Conservation (phyloP, 2,888 invertebrate genomes). For the Epirrhoe tristata region DNA sequence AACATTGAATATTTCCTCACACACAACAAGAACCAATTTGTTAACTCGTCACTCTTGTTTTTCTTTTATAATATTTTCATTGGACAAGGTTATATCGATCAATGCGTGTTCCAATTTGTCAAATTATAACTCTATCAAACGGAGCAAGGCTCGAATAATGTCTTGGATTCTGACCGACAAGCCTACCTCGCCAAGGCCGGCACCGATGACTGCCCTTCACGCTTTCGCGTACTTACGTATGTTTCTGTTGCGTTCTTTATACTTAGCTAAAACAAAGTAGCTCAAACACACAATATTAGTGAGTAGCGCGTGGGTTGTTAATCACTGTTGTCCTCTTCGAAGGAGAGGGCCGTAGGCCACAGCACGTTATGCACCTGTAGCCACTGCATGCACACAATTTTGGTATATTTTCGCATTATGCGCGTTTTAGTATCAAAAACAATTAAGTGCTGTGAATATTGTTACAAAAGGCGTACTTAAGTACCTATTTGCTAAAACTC, state of each 20-base stretch:
- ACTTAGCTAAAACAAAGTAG: background rate
- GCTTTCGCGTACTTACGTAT: conserved; percentile 61
- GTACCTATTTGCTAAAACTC: no score
- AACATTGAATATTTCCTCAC: background rate
- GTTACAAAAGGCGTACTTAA: no score
- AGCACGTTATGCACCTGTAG: no score
- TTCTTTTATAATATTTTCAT: background rate
- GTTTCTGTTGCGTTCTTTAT: conserved; percentile 5
- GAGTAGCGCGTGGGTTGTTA: no score
- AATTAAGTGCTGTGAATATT: no score
- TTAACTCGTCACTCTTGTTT: conserved; percentile 1
- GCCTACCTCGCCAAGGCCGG: conserved; percentile 46
- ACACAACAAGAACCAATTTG: background rate
- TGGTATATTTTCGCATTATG: no score
- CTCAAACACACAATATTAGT: background rate
- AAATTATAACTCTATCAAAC: conserved; percentile 32
- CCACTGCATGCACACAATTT: no score
- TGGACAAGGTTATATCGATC: background rate
- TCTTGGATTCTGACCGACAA: conserved; percentile 34
- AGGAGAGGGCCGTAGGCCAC: no score
- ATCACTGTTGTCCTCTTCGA: no score
- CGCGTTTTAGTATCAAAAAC: no score
- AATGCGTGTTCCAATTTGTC: conserved; percentile 1
- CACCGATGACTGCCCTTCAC: conserved; percentile 65
- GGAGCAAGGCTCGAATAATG: conserved; percentile 41